Percentiles rank a stretch among this genome's conserved stretches.
These are phyloP conservation scores for Brachyptera putata DNA, from an alignment of 2,888 invertebrate genomes.

Conservation along the genomic window DNA sequence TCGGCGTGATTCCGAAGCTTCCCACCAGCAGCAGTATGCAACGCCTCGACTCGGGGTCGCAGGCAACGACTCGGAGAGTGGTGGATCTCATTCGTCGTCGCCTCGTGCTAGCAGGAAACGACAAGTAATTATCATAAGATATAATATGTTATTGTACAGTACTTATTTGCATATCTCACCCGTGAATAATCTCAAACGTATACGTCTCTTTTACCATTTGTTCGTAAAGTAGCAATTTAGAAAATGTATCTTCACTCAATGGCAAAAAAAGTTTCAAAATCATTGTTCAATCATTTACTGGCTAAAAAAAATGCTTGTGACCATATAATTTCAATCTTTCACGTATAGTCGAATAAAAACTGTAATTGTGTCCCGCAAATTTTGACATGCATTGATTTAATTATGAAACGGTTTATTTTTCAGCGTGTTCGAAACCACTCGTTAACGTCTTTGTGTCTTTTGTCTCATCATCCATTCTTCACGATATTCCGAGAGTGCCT, in stretches of 20 bases:
- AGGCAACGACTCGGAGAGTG: slow-evolving; percentile 77
- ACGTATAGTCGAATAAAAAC: too few relatives aligned
- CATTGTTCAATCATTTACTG: too few relatives aligned
- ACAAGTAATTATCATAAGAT: slow-evolving; percentile 51
- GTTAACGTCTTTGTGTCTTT: slow-evolving; percentile 91
- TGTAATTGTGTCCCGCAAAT: too few relatives aligned
- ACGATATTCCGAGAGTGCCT: slow-evolving; percentile 97
- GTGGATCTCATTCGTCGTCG: slow-evolving; percentile 81
- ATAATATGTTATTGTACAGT: neutral
- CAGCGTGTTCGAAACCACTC: slow-evolving; percentile 87
- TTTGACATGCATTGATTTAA: too few relatives aligned
- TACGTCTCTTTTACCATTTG: too few relatives aligned
- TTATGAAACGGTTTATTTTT: too few relatives aligned
- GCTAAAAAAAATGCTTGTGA: too few relatives aligned
- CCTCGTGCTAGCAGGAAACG: slow-evolving; percentile 75
- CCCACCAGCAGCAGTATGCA: slow-evolving; percentile 36
- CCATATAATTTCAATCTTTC: too few relatives aligned
- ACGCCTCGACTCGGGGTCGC: slow-evolving; percentile 56
- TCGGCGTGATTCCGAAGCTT: slow-evolving; percentile 60
- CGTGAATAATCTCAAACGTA: too few relatives aligned
- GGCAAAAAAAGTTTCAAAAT: too few relatives aligned
- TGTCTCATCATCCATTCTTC: slow-evolving; percentile 99
- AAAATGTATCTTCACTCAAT: too few relatives aligned
- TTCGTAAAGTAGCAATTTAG: too few relatives aligned
- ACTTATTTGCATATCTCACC: neutral